These are phyloP conservation scores for Clostera curtula DNA, from an alignment of 2,888 invertebrate genomes.

Conservation along the genomic window DNA sequence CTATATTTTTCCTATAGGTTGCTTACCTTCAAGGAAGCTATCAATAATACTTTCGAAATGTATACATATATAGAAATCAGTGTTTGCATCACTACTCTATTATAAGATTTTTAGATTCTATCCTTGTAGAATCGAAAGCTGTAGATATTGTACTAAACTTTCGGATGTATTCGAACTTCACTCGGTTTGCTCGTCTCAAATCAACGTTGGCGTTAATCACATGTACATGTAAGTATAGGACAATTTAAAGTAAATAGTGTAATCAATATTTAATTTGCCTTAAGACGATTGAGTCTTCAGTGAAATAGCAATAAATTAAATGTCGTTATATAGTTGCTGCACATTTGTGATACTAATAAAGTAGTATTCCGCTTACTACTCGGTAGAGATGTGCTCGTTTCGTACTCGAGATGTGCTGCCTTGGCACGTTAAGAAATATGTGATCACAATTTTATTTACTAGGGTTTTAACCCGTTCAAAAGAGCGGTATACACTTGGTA, in stretches of 20 bases:
- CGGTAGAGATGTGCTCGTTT: no score
- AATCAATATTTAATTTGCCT: constrained; percentile 61
- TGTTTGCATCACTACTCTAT: constrained; percentile 46
- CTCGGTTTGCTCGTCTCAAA: constrained; percentile 30
- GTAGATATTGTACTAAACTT: constrained; percentile 29
- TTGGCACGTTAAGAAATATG: no score
- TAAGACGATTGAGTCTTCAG: constrained; percentile 55
- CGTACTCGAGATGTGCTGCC: no score
- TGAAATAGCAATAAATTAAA: constrained; percentile 67
- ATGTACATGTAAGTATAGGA: constrained; percentile 27
- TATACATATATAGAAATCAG: constrained; percentile 52
- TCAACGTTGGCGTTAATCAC: constrained; percentile 26
- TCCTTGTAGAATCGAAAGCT: constrained; percentile 29
- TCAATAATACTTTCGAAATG: constrained; percentile 58
- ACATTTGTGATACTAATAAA: constrained; percentile 66
- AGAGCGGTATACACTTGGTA: no score
- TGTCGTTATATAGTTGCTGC: constrained; percentile 59
- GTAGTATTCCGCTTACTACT: constrained; percentile 62
- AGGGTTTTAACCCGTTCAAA: no score
- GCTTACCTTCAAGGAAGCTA: constrained; percentile 57
- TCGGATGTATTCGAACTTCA: constrained; percentile 29
- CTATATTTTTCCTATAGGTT: constrained; percentile 63
- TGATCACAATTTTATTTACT: no score
- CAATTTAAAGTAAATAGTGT: constrained; percentile 29
- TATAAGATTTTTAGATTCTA: constrained; percentile 37